Evolutionary conservation across 2,888 invertebrate genomes (phyloP).

Genomic region (Idaea straminata): DNA sequence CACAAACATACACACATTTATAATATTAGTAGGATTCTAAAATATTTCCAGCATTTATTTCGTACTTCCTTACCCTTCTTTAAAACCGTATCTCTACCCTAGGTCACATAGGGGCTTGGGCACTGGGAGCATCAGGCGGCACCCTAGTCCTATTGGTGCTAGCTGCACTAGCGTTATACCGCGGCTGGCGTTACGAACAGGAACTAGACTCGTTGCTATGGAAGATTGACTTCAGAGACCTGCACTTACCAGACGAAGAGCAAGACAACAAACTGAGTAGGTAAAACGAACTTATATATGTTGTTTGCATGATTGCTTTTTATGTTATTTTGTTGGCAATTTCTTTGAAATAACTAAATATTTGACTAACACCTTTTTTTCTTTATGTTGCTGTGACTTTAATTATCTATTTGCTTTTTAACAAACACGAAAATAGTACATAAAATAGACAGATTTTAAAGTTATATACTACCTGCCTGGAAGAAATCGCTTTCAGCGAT

Average conservation of each 20-base stretch:
- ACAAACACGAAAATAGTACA: too few species aligned
- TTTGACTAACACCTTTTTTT: background rate
- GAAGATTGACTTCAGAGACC: slow-evolving; percentile 96
- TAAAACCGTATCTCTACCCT: background rate
- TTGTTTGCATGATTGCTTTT: slow-evolving; percentile 58
- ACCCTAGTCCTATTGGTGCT: slow-evolving; percentile 85
- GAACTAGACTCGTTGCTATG: slow-evolving; percentile 95
- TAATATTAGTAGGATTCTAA: too few species aligned
- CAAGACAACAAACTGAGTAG: slow-evolving; percentile 77
- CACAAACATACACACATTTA: too few species aligned
- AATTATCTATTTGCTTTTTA: background rate
- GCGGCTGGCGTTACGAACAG: slow-evolving; percentile 97
- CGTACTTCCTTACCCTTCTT: too few species aligned
- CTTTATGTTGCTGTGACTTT: background rate
- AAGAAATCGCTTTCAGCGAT: too few species aligned
- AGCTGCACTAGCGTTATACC: slow-evolving; percentile 88
- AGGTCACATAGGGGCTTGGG: slow-evolving; percentile 92
- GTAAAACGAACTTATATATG: slow-evolving; percentile 70
- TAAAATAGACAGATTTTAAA: too few species aligned
- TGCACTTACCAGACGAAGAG: slow-evolving; percentile 83
- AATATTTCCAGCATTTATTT: too few species aligned
- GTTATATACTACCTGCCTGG: too few species aligned
- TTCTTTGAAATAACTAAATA: background rate
- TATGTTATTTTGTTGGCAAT: background rate
- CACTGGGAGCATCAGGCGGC: slow-evolving; percentile 89